Conservation (phyloP, 35 echinoderm and acorn worm species). For the Lytechinus variegatus region DNA sequence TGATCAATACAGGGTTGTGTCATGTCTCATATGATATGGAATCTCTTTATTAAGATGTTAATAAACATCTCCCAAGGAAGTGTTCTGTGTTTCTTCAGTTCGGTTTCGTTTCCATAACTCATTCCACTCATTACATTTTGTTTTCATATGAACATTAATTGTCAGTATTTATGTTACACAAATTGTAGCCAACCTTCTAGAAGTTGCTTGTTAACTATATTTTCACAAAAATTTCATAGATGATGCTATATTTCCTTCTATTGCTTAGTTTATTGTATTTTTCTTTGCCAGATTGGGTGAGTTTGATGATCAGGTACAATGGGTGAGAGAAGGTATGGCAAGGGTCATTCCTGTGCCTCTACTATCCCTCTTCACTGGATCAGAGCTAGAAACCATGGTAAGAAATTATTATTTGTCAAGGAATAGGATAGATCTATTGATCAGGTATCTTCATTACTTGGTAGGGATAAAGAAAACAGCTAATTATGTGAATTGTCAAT, state of each 20-base stretch:
- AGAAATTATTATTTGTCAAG: constrained; percentile 45
- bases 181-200: background rate
- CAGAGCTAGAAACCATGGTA: constrained; percentile 98
- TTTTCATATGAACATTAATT: background rate
- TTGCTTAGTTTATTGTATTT: background rate
- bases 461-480: too few species aligned
- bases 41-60: too few species aligned
- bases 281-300: constrained; percentile 76
- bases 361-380: constrained; percentile 95
- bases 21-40: too few species aligned
- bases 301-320: constrained; percentile 97
- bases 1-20: too few species aligned
- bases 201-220: too few species aligned
- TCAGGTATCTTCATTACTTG: too few species aligned
- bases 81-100: too few species aligned
- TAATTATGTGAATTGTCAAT: too few species aligned
- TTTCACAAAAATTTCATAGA: too few species aligned
- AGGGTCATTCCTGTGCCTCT: constrained; percentile 93
- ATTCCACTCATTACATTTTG: background rate
- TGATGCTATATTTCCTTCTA: too few species aligned
- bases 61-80: too few species aligned
- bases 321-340: constrained; percentile 97
- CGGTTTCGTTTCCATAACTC: background rate
- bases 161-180: background rate
- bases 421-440: background rate